phyloP scores from a whole-genome alignment of 1,140 invertebrate species.

The Drosophila pruinosa region DNA sequence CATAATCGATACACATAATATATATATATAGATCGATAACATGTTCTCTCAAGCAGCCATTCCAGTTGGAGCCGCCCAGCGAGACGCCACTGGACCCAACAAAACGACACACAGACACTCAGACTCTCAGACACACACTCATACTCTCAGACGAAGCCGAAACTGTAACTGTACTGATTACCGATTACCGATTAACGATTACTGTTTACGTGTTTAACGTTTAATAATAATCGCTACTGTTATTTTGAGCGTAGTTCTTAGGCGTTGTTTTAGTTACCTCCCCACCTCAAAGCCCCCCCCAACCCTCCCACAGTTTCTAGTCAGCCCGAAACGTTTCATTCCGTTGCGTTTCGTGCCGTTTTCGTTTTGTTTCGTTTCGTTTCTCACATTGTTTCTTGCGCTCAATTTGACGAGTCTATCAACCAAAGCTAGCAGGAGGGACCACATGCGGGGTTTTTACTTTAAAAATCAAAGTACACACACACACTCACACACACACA shows the following conservation, averaged over 20 bases:
- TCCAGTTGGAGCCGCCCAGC: constrained; percentile 45
- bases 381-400: constrained; percentile 20
- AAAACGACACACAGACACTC: constrained; percentile 31
- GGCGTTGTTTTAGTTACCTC: constrained; percentile 28
- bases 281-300: not conserved
- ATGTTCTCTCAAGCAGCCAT: constrained; percentile 26
- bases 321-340: constrained; percentile 24
- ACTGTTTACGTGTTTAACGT: constrained; percentile 31
- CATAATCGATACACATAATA: no score
- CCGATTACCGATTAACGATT: constrained; percentile 60
- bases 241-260: constrained; percentile 50
- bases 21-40: constrained; percentile 10
- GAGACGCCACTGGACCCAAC: constrained; percentile 46
- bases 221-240: constrained; percentile 39
- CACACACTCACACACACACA: constrained; percentile 10
- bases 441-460: constrained; percentile 63
- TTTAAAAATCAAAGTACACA: not conserved
- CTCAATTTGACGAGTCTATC: constrained; percentile 19
- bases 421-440: constrained; percentile 46
- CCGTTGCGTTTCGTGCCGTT: constrained; percentile 10
- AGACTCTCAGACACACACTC: constrained; percentile 4
- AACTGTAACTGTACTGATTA: constrained; percentile 62
- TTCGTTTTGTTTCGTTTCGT: constrained; percentile 8
- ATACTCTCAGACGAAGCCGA: constrained; percentile 20
- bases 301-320: constrained; percentile 18